Base-by-base conservation (phyloP, 2,888 invertebrate genomes). In the Hydropsyche betteni region DNA sequence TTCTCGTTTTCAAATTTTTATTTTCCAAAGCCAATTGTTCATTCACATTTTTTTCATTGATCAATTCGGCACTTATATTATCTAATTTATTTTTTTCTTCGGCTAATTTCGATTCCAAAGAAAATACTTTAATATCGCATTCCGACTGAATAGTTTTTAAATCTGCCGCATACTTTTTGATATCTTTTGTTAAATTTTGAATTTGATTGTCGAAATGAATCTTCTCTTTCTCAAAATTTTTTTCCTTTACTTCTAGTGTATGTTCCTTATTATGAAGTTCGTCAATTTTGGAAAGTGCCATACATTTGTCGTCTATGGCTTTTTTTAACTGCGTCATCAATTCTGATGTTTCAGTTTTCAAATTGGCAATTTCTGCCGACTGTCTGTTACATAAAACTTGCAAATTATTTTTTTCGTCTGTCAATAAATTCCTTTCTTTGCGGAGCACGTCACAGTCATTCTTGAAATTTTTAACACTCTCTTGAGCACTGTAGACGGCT, bases 241-340 rank as follows among this genome's bases (percentile, higher is more conserved):
- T 93, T 84, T 96, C 96, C 81, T 92, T 93, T 83, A 91, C 92
- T 82, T 93, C 93, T 34, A 95, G 83, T 10, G 92, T 90, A 75
- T 94, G 87, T 85, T 95, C 94, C 83, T 92, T 92, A 79, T 94
- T 92, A 81, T 92, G 90, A 58, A 94, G 89, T 85, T 96, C 96
- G 84, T 95, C 94, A 76, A 92, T 88, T 80, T 93, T 90, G 5
- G 92, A 91, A 70, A 95, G 83, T 0, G 94, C 94, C 85, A 95
- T 93, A 85, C 94, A 95, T 86, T 96, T 96, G 3, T 93, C 90
- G 80, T 91, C 90, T 78, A 94, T 91, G 33, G 95, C 92, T 73
- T 89, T 84, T 80, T 92, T 90, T 50, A 96, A 83, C 84, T 95
- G 94, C 80, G 90, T 89, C 14, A 92, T 90, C 74, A 95, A 85